These are phyloP conservation scores for Drosophila monieri DNA, from an alignment of 2,888 invertebrate genomes.

Conservation along the genomic window DNA sequence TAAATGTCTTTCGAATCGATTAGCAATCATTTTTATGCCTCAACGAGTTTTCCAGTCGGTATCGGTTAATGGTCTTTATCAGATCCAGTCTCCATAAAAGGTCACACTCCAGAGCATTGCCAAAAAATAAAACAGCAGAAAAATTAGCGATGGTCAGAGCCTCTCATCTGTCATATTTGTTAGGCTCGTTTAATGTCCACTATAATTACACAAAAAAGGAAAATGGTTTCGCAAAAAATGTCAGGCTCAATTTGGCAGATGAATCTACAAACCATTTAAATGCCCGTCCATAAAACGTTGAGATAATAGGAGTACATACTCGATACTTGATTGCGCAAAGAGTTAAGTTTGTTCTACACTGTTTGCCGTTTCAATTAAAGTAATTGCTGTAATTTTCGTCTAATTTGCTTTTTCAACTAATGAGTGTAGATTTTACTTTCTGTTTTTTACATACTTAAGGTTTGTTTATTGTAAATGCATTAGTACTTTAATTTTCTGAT, in stretches of 20 bases:
- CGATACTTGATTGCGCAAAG: not conserved
- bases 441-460: not conserved
- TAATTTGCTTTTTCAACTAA: conserved; percentile 25
- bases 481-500: not conserved
- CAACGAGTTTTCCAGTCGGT: conserved; percentile 20
- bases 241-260: conserved; percentile 43
- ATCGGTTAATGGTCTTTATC: conserved; percentile 5
- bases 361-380: conserved; percentile 27
- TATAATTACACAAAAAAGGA: conserved; percentile 19
- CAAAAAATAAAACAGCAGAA: conserved; percentile 22
- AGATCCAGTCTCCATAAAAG: conserved; percentile 4
- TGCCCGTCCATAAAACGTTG: conserved; percentile 13
- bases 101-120: conserved; percentile 42
- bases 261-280: conserved; percentile 29
- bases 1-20: conserved; percentile 45
- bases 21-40: conserved; percentile 43
- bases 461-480: not conserved
- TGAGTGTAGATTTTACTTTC: not conserved
- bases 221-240: conserved; percentile 32
- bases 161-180: conserved; percentile 8
- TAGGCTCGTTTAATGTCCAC: conserved; percentile 10
- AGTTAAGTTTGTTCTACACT: conserved; percentile 6
- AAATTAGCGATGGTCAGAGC: conserved; percentile 26
- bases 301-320: not conserved
- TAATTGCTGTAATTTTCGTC: conserved; percentile 32